These are phyloP conservation scores for Trachelus tabidus DNA, from an alignment of 2,888 invertebrate genomes.

Conservation along the genomic window DNA sequence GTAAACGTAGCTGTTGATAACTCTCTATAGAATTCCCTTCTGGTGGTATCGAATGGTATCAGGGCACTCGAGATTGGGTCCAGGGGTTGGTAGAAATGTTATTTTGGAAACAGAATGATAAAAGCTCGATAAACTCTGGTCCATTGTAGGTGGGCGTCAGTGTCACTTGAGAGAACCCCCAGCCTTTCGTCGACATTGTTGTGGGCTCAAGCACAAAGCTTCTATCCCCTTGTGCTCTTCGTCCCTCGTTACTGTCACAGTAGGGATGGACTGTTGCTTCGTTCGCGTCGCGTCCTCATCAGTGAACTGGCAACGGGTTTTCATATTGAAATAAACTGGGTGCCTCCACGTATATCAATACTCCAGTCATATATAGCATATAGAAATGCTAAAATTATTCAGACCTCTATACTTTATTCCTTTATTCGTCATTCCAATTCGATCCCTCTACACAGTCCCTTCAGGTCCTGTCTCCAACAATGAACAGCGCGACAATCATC, in stretches of 20 bases:
- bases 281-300: neutral
- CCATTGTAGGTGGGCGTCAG: slow-evolving; percentile 43
- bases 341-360: slow-evolving; percentile 3
- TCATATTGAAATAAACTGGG: neutral
- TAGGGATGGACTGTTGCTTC: slow-evolving; percentile 5
- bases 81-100: slow-evolving; percentile 20
- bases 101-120: slow-evolving; percentile 50
- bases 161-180: slow-evolving; percentile 29
- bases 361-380: neutral
- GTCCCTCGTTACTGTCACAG: slow-evolving; percentile 16
- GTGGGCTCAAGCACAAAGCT: slow-evolving; percentile 38
- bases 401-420: neutral
- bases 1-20: no score
- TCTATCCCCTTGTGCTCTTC: slow-evolving; percentile 17
- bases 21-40: no score
- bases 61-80: no score
- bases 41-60: no score
- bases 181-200: slow-evolving; percentile 32
- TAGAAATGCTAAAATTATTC: neutral
- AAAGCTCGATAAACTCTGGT: slow-evolving; percentile 52
- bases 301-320: neutral
- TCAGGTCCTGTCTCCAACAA: neutral
- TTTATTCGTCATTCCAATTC: neutral
- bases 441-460: neutral
- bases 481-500: neutral